Conservation (phyloP, 1,140 invertebrate species). For the Drosophila rufa region DNA sequence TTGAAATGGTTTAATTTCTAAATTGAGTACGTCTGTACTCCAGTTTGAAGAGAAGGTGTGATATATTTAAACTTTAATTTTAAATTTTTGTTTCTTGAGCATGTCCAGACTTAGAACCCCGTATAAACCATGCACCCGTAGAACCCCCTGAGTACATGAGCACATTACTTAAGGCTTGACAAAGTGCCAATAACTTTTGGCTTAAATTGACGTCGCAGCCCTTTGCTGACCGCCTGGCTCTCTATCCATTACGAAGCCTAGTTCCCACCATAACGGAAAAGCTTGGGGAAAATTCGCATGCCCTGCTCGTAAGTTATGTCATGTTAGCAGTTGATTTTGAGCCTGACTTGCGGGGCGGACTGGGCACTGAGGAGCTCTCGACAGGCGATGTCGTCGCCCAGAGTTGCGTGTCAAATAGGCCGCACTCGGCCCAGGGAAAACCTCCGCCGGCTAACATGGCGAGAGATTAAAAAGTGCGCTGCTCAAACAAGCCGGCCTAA, state of each 20-base stretch:
- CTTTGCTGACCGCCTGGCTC: slow-evolving; percentile 24
- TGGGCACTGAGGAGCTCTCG: slow-evolving; percentile 17
- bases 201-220: slow-evolving; percentile 45
- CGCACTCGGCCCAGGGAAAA: slow-evolving; percentile 31
- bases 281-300: slow-evolving; percentile 63
- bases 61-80: too few relatives aligned
- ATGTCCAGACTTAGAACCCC: not conserved
- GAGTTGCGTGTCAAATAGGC: slow-evolving; percentile 74
- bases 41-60: too few relatives aligned
- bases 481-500: slow-evolving; percentile 48
- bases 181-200: slow-evolving; percentile 79
- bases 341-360: slow-evolving; percentile 41
- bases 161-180: slow-evolving; percentile 52
- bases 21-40: too few relatives aligned
- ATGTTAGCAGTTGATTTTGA: slow-evolving; percentile 81
- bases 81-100: too few relatives aligned
- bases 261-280: slow-evolving; percentile 56
- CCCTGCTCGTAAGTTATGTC: slow-evolving; percentile 74
- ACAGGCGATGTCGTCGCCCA: slow-evolving; percentile 55
- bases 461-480: slow-evolving; percentile 67
- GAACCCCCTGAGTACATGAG: not conserved
- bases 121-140: slow-evolving; percentile 26
- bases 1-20: too few relatives aligned
- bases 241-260: slow-evolving; percentile 45
- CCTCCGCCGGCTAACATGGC: slow-evolving; percentile 17